phyloP scores from a whole-genome alignment of 1,140 invertebrate species.

The Andricus grossulariae region DNA sequence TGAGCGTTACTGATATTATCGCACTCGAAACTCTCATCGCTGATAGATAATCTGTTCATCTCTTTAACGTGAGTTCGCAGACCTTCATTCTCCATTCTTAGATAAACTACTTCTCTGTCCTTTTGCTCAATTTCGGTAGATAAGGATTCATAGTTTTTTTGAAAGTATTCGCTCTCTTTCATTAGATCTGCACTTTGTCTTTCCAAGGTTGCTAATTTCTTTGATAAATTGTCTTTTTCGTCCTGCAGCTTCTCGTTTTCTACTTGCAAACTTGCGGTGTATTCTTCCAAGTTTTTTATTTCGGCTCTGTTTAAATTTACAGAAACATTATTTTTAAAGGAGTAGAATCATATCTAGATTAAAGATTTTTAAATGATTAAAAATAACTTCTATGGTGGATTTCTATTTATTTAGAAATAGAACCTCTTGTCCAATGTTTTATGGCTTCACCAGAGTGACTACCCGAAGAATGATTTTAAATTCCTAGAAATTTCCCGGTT shows the following conservation, averaged over 20 bases:
- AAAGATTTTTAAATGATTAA: too few species aligned
- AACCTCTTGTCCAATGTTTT: too few species aligned
- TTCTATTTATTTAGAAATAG: too few species aligned
- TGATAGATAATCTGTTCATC: constrained; percentile 47
- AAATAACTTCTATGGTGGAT: too few species aligned
- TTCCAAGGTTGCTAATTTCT: constrained; percentile 51
- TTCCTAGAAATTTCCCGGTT: too few species aligned
- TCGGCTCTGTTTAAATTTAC: constrained; percentile 48
- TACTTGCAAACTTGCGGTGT: constrained; percentile 55
- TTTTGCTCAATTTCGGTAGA: constrained; percentile 60
- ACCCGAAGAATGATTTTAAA: too few species aligned
- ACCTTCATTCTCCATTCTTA: constrained; percentile 68
- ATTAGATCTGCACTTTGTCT: constrained; percentile 50
- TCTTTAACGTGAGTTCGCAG: constrained; percentile 62
- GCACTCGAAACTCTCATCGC: constrained; percentile 68
- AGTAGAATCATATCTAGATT: too few species aligned
- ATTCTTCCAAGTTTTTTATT: constrained; percentile 60
- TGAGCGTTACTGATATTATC: constrained; percentile 55
- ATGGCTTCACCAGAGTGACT: too few species aligned
- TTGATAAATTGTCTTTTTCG: constrained; percentile 59
- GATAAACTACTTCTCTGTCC: constrained; percentile 63
- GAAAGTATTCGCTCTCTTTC: constrained; percentile 57
- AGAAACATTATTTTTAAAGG: neutral
- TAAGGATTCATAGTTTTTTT: constrained; percentile 60
- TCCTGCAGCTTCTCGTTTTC: constrained; percentile 58